A percentile compares a stretch with the other conserved stretches of the same genome.
Evolutionary conservation across 2,888 invertebrate genomes (phyloP).

Genomic region (Orchesella flavescens): DNA sequence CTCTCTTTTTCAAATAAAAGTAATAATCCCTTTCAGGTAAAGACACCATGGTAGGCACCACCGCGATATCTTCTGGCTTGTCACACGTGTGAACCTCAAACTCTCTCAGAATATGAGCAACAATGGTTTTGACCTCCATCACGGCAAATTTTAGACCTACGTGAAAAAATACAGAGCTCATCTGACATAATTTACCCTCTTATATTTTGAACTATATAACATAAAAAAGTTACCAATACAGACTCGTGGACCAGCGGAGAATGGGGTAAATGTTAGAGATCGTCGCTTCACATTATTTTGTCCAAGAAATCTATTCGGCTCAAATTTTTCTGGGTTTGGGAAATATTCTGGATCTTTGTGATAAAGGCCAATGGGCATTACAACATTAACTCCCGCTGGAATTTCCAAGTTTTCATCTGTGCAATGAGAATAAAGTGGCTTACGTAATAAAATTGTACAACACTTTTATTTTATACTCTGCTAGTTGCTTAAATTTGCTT

Average conservation of each 20-base stretch:
- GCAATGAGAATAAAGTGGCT: too few species aligned
- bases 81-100: conserved; percentile 31
- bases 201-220: too few species aligned
- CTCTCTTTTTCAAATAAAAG: conserved; percentile 3
- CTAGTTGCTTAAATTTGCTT: too few species aligned
- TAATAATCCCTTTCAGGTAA: conserved; percentile 18
- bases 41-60: conserved; percentile 1
- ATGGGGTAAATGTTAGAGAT: conserved; percentile 36
- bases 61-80: conserved; percentile 14
- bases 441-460: too few species aligned
- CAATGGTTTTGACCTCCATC: conserved; percentile 38
- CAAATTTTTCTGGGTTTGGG: conserved; percentile 36
- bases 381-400: conserved; percentile 35
- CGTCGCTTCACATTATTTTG: conserved; percentile 14
- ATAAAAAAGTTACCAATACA: too few species aligned
- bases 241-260: conserved; percentile 42
- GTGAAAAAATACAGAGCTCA: too few species aligned
- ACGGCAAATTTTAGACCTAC: conserved; percentile 59
- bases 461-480: too few species aligned
- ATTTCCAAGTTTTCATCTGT: conserved; percentile 12
- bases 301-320: conserved; percentile 53
- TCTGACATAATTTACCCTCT: too few species aligned
- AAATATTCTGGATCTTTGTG: conserved; percentile 37
- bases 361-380: neutral
- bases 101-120: conserved; percentile 36